Evolutionary conservation across 1,140 invertebrate genomes (phyloP).

Genomic region (Ceratina japonica): DNA sequence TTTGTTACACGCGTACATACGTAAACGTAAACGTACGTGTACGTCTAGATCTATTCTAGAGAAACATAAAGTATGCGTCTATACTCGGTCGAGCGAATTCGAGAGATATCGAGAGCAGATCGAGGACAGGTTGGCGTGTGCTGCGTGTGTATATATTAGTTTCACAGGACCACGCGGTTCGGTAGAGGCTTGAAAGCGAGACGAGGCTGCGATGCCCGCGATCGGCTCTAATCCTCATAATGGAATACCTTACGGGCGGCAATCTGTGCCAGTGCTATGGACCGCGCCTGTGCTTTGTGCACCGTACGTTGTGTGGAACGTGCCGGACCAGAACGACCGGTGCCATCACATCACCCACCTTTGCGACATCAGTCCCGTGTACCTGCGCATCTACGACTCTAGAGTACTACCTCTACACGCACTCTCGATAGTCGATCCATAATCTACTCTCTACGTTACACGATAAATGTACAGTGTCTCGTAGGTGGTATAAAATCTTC

Average conservation of each 20-base stretch:
- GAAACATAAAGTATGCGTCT: not conserved
- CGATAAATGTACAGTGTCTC: constrained; percentile 56
- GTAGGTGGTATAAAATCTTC: constrained; percentile 47
- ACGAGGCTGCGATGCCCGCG: constrained; percentile 73
- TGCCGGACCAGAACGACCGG: constrained; percentile 49
- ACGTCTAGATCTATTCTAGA: not conserved
- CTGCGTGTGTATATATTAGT: constrained; percentile 81
- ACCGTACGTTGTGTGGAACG: constrained; percentile 63
- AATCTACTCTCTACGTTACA: constrained; percentile 59
- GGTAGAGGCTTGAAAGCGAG: constrained; percentile 40
- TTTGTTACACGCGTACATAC: no score
- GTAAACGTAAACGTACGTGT: not conserved
- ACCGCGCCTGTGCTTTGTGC: constrained; percentile 59
- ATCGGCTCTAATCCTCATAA: constrained; percentile 60
- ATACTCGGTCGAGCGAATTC: constrained; percentile 31
- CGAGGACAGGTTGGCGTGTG: constrained; percentile 74
- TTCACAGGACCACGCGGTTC: constrained; percentile 77
- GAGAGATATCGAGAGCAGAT: constrained; percentile 33
- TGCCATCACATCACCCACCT: constrained; percentile 64
- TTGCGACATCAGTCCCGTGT: constrained; percentile 60
- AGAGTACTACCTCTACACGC: constrained; percentile 75
- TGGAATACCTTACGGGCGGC: constrained; percentile 57
- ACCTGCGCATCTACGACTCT: constrained; percentile 71
- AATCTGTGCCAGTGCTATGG: constrained; percentile 59
- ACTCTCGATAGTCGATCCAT: constrained; percentile 74